These are phyloP conservation scores for Mustela nigripes DNA, from an alignment of 2,113 vertebrate species.

Conservation along the genomic window DNA sequence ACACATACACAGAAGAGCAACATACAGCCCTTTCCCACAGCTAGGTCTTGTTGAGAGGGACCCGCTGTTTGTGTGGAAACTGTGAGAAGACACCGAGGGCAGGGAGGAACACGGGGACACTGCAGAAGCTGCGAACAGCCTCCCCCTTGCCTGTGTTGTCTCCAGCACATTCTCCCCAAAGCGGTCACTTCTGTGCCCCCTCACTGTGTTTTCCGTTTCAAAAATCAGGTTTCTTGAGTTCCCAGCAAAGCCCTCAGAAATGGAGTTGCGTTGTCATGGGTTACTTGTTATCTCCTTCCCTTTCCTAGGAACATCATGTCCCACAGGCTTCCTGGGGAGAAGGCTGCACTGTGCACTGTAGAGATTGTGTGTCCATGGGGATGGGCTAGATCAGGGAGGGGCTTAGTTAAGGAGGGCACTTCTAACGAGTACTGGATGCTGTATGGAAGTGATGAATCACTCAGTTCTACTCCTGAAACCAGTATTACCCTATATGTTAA, in stretches of 20 bases:
- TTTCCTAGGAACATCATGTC: background rate
- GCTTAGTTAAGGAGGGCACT: background rate
- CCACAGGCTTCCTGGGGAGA: background rate
- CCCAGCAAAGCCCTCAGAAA: background rate
- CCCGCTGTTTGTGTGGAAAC: background rate
- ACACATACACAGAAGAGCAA: background rate
- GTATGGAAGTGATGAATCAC: background rate
- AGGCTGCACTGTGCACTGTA: accelerated
- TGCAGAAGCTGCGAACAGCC: background rate
- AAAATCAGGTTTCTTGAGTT: background rate
- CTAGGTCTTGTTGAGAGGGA: background rate
- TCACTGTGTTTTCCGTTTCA: background rate
- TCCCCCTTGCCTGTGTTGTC: background rate
- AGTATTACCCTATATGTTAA: background rate
- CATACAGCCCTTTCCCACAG: background rate
- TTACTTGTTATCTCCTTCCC: background rate
- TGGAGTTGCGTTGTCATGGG: too few species aligned
- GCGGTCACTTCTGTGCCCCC: background rate
- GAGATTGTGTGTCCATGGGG: background rate
- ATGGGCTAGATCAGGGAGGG: background rate
- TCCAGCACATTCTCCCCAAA: background rate
- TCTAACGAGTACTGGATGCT: background rate
- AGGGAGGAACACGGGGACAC: background rate
- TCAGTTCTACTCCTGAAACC: background rate
- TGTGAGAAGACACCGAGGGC: too few species aligned